These are phyloP conservation scores for Silurus glanis DNA, from an alignment of 2,113 vertebrate species.

Conservation along the genomic window DNA sequence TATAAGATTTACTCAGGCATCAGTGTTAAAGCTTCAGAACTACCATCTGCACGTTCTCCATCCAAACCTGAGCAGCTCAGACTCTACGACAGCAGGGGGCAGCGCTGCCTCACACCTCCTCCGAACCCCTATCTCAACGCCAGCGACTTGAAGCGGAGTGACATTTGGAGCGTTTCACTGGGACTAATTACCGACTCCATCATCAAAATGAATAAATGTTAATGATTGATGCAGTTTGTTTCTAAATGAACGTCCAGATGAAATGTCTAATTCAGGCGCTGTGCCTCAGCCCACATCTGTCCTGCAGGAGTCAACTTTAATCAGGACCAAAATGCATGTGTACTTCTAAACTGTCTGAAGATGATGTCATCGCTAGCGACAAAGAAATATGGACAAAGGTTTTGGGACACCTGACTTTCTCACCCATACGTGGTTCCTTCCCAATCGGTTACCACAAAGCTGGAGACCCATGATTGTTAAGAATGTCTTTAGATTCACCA, in stretches of 20 bases:
- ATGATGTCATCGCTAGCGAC: background rate
- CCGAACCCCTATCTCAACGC: background rate
- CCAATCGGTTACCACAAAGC: no score
- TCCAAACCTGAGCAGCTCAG: background rate
- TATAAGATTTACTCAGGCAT: background rate
- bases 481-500: no score
- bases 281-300: constrained; percentile 32
- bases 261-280: constrained; percentile 54
- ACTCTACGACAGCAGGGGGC: constrained; percentile 62
- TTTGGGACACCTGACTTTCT: no score
- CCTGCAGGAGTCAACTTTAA: constrained; percentile 26
- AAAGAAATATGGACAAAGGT: background rate
- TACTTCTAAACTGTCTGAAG: background rate
- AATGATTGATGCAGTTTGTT: constrained; percentile 69
- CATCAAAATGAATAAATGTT: constrained; percentile 68
- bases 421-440: no score
- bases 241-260: constrained; percentile 61
- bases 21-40: background rate
- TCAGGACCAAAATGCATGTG: no score
- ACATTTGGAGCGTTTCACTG: constrained; percentile 62
- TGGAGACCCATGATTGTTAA: no score
- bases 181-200: constrained; percentile 75
- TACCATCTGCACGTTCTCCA: background rate
- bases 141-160: constrained; percentile 42
- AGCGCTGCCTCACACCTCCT: constrained; percentile 56